Base-by-base conservation (phyloP, 2,888 invertebrate genomes). In the Hirtodrosophila trivittata region DNA sequence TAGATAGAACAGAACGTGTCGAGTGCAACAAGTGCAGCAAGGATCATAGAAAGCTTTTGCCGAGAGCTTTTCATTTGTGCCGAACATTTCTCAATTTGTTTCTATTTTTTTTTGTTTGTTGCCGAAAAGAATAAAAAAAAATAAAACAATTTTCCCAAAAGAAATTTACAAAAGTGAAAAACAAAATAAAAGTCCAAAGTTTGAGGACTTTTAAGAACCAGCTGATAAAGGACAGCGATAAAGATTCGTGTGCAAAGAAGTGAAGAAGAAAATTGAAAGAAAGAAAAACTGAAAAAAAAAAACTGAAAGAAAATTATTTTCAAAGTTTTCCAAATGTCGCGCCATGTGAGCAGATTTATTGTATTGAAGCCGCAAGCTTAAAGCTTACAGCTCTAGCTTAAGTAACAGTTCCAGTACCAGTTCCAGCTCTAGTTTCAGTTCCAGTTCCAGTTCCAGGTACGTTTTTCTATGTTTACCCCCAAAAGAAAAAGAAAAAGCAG, bases 261-360 rank as follows among this genome's bases (percentile, higher is more conserved):
- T n/a, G n/a, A n/a, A n/a, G 10, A 8, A 30, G 6, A n/a, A 9
- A 35, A 13, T 7, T 16, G 10, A 5, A 49, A 12, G 12, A 37
- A 28, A 13, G 3, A 35, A n/a, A 21, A 35, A 64, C 39, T 59
- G 50, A 16, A 28, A 3, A 9, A 46, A 33, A 9, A 33, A 38
- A 4, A 10, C 16, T n/a, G 35, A 26, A 37, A 18, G 43, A 25
- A 56, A 14, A 35, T 41, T 47, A 21, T 21, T 5, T 49, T 33
- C 9, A 16, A 50, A 33, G 37, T n/a, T n/a, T n/a, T n/a, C 13
- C 32, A 55, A 66, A 75, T 69, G 51, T 62, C 60, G 54, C 70
- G 60, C 56, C 66, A 70, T 70, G 75, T 73, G 75, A 55, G 57
- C 12, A 52, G 52, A 47, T 37, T 46, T 32, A 52, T 35, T 64